Evolutionary conservation across 2,797 vertebrate genomes (phyloP), one percentile per base, ranked within the genome.

Genomic region (Xenentodon cancila): DNA sequence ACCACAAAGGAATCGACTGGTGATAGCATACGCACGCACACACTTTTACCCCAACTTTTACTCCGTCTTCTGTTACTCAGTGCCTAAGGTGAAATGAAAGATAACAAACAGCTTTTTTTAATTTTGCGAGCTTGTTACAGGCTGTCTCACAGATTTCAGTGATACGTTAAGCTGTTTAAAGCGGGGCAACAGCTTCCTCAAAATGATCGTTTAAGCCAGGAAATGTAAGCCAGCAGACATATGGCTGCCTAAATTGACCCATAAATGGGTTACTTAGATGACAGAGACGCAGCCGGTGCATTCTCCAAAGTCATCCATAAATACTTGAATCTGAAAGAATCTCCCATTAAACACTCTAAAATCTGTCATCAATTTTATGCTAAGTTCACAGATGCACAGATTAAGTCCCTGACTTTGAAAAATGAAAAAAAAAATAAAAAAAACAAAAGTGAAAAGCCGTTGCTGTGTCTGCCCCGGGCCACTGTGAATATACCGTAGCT

Each of bases 1-100:
- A 99, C 90, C 97, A 98, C 91, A 98, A 96, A 90, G 97, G 97
- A 82, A 96, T 99, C 64, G 97, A 99, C 91, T 99, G 97, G 97
- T 98, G 92, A 94, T 67, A 20, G 54, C 59, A 48, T 52, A 48
- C 52, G 59, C 17, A 42, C 6, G 50, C 46, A 25, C 50, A 48
- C 64, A 59, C 18, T 25, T 5, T 21, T 53, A 25, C 21, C 13
- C 1, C 13, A 4, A 25, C 47, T 59, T 52, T 47, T 17, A 54
- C 46, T 71, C 48, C 67, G 53, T 48, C 30, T 59, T 79, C 70
- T 51, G 55, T 73, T n/a, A 17, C 27, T 37, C 40, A 46, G 21
- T 71, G 19, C 13, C 21, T 17, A 44, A 78, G 73, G 70, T 72
- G 47, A 84, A 84, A 58, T 46, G 20, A 57, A 60, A 49, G 37